Conservation (phyloP, 2,797 vertebrate genomes). For the Eulemur mongoz region DNA sequence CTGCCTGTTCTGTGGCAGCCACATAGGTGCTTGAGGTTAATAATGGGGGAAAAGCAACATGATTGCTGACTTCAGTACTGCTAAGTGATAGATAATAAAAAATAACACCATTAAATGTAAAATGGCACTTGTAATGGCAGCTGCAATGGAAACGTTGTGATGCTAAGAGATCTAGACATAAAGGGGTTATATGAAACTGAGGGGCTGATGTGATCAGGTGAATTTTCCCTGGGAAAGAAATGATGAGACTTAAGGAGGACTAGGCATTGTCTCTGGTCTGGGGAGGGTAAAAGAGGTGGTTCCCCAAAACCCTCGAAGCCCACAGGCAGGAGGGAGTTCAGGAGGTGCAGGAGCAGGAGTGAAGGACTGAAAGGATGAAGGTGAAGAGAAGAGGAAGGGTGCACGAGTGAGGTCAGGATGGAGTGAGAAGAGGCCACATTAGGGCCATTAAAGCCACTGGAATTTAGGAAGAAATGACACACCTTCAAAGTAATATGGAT, state of each 20-base stretch:
- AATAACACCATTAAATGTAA: background rate
- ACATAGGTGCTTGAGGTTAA: background rate
- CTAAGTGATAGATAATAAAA: background rate
- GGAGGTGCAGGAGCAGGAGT: background rate
- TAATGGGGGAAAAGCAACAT: background rate
- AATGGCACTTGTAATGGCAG: background rate
- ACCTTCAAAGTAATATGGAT: background rate
- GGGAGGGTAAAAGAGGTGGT: background rate
- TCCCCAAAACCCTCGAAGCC: background rate
- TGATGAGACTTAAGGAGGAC: background rate
- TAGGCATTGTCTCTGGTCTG: no score
- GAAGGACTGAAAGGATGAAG: background rate
- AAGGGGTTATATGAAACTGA: background rate
- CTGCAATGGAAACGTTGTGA: background rate
- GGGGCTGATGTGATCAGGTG: background rate
- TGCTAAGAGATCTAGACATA: background rate
- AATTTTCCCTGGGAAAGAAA: background rate
- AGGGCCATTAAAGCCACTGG: background rate
- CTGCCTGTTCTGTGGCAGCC: background rate
- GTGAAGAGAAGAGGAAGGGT: background rate
- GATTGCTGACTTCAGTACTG: background rate
- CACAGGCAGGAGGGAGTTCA: background rate
- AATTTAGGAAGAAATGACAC: background rate
- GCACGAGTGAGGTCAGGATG: background rate
- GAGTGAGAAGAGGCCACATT: background rate